Evolutionary conservation across 2,888 invertebrate species (phyloP), one percentile per base, ranked within the genome.

Genomic region (Andricus quercusramuli): DNA sequence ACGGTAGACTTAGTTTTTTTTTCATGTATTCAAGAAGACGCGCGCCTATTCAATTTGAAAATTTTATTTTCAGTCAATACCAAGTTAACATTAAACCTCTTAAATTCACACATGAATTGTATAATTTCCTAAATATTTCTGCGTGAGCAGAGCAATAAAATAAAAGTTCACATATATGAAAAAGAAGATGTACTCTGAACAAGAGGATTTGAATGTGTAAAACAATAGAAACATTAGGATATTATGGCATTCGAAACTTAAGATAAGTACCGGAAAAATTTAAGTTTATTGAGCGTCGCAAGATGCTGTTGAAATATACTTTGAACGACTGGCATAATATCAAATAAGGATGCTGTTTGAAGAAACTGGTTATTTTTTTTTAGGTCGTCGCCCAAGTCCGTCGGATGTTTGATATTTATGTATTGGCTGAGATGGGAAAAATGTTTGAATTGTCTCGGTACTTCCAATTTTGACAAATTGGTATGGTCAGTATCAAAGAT

Each of bases 301-400:
- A 62, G 4, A 62, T 62, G 25, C 4, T 62, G 41, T 82, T 68
- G 77, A 68, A 76, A 67, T 67, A 80, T 82, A 44, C 51, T 32
- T 44, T 44, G 2, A 66, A 47, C 64, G 20, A 41, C 47, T 62
- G 25, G 51, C 22, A 59, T 79, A 29, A 25, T 64, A 25, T 64
- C 22, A 41, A 79, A 74, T 37, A 17, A 56, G 41, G 22, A 78
- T 22, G 74, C 64, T 66, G 74, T 74, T 66, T 79, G 32, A 64
- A 47, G 37, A 79, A 64, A 44, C 51, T 70, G 64, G 56, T 29
- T 66, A 66, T 79, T 80, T 82, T 32, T 81, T 81, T 77, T 80
- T 68, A 25, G 22, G 47, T 80, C 44, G n/a, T 32, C 79, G 74
- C 79, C 78, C 80, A 74, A 78, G 67, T 62, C 22, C 37, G 77